phyloP scores from a whole-genome alignment of 2,113 vertebrate genomes.

The Mesembrinibis cayennensis region DNA sequence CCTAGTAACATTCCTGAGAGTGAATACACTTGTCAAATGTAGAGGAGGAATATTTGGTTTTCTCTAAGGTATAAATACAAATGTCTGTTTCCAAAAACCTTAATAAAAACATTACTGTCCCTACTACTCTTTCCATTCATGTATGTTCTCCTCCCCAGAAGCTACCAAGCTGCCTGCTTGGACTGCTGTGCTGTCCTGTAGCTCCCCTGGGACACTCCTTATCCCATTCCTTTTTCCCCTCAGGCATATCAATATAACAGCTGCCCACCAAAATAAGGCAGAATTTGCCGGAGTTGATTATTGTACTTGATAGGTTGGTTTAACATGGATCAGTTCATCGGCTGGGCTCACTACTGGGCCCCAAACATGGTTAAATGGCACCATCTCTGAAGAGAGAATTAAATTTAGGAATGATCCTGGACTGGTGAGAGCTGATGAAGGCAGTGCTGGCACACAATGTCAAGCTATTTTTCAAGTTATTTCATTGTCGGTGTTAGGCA shows the following conservation, averaged over 20 bases:
- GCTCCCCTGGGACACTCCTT: background rate
- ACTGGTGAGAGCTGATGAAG: background rate
- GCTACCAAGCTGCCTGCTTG: background rate
- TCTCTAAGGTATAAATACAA: background rate
- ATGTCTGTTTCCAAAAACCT: background rate
- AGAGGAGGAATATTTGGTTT: background rate
- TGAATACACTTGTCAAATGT: background rate
- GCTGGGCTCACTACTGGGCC: background rate
- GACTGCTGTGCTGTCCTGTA: background rate
- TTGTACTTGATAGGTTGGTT: background rate
- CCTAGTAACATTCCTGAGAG: background rate
- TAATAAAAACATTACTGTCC: background rate
- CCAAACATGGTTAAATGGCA: background rate
- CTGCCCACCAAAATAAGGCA: background rate
- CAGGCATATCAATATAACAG: background rate
- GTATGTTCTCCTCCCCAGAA: background rate
- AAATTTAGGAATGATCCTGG: background rate
- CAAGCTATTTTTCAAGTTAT: background rate
- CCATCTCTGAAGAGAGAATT: background rate
- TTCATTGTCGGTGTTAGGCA: background rate
- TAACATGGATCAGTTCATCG: background rate
- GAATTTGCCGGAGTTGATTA: background rate
- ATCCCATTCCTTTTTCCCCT: background rate
- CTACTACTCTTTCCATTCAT: background rate
- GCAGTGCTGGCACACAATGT: background rate